phyloP scores from a whole-genome alignment of 2,797 vertebrate genomes.

The Falco concolor region DNA sequence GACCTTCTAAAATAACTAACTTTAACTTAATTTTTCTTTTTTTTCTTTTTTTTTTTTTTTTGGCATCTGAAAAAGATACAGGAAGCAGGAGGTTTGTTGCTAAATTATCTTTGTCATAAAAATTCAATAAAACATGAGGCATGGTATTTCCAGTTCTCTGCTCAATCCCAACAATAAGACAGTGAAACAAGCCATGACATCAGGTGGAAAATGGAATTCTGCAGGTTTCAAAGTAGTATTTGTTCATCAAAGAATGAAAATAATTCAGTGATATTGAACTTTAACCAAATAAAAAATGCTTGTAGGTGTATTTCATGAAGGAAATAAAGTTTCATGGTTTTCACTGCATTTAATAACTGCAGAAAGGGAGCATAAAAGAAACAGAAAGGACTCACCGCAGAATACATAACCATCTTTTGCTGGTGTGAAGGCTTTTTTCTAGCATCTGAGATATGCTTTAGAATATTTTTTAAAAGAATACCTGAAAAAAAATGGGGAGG shows the following conservation, averaged over 20 bases:
- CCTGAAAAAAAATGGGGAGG: slow-evolving; percentile 71
- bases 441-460: slow-evolving; percentile 77
- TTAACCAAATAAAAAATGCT: not conserved
- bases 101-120: not conserved
- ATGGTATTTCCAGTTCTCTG: not conserved
- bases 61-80: not conserved
- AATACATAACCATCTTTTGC: slow-evolving; percentile 83
- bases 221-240: not conserved
- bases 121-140: not conserved
- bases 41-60: not conserved
- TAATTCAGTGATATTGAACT: not conserved
- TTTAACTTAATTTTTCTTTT: not conserved
- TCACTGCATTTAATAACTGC: not conserved
- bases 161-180: not conserved
- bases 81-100: not conserved
- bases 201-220: not conserved
- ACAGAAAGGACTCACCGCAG: slow-evolving; percentile 76
- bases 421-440: slow-evolving; percentile 69
- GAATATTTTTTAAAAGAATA: slow-evolving; percentile 78
- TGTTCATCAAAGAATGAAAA: not conserved
- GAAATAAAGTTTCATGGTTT: not conserved
- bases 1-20: not conserved
- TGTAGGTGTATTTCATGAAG: not conserved
- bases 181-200: not conserved
- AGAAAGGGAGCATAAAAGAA: not conserved